Evolutionary conservation across 2,113 vertebrate genomes (phyloP).

Genomic region (Sphaerodactylus townsendi): DNA sequence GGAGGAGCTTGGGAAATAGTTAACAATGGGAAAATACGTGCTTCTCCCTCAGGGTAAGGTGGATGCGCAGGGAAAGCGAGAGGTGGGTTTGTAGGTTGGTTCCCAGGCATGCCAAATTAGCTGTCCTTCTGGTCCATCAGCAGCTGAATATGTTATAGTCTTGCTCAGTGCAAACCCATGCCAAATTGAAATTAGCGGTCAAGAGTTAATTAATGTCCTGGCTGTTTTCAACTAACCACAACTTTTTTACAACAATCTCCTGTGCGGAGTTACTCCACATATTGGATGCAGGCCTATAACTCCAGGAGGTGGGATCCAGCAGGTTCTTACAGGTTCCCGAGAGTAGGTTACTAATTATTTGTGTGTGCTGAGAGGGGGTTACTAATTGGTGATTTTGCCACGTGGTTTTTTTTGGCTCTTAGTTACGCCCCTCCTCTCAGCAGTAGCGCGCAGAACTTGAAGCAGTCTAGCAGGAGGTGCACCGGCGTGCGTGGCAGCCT

Average conservation of each 20-base stretch:
- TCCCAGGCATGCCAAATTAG: slow-evolving; percentile 35
- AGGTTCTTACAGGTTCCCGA: too few relatives aligned
- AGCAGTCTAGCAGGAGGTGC: too few relatives aligned
- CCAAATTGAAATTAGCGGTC: neutral
- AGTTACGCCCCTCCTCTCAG: too few relatives aligned
- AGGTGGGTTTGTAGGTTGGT: slow-evolving; percentile 30
- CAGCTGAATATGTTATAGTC: neutral
- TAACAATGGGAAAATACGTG: slow-evolving; percentile 34
- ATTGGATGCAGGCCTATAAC: neutral
- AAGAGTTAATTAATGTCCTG: neutral
- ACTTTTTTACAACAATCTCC: too few relatives aligned
- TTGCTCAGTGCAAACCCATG: neutral
- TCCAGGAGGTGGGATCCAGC: too few relatives aligned
- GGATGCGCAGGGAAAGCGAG: slow-evolving; percentile 26
- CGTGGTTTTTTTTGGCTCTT: too few relatives aligned
- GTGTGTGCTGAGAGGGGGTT: too few relatives aligned
- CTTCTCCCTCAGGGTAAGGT: slow-evolving; percentile 26
- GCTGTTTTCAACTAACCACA: neutral
- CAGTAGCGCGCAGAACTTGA: too few relatives aligned
- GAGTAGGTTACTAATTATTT: too few relatives aligned
- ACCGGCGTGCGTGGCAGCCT: too few relatives aligned
- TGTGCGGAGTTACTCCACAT: too few relatives aligned
- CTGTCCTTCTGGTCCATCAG: slow-evolving; percentile 40
- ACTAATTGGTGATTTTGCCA: too few relatives aligned
- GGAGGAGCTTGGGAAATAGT: slow-evolving; percentile 50